Evolutionary conservation across 2,113 vertebrate genomes (phyloP).

Genomic region (Eubucco bourcierii): DNA sequence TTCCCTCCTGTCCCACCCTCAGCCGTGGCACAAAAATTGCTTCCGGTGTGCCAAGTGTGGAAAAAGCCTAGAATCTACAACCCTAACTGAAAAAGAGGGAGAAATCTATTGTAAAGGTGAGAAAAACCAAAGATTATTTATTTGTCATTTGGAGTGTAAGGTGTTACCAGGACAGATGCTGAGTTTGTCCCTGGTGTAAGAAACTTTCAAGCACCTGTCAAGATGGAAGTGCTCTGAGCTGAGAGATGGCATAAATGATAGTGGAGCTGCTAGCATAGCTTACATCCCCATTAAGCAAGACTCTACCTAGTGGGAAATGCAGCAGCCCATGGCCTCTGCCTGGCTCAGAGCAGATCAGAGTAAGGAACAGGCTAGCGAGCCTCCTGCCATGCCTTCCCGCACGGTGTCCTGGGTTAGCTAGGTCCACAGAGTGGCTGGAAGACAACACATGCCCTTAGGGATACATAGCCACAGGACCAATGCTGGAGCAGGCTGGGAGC

Average conservation of each 20-base stretch:
- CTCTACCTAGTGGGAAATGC: background rate
- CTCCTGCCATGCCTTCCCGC: background rate
- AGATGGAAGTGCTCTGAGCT: background rate
- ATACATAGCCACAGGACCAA: accelerated
- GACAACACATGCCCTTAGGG: background rate
- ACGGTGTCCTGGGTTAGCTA: background rate
- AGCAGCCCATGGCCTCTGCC: background rate
- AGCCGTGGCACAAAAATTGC: slow-evolving; percentile 98
- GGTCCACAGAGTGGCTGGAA: background rate
- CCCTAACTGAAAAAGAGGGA: slow-evolving; percentile 94
- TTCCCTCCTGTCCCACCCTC: background rate
- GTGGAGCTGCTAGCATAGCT: background rate
- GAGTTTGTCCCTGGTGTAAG: background rate
- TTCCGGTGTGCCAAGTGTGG: slow-evolving; percentile 97
- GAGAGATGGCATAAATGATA: background rate
- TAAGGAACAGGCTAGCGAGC: background rate
- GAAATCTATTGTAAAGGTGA: slow-evolving; percentile 99
- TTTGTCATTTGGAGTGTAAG: background rate
- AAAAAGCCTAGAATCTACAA: slow-evolving; percentile 95
- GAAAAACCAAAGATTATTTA: background rate
- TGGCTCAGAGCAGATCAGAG: background rate
- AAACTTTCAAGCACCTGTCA: background rate
- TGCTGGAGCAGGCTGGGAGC: background rate
- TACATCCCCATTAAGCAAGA: background rate
- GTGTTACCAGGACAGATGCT: background rate